Base-by-base conservation (phyloP, 2,113 vertebrate species). In the Neolamprologus caudopunctatus region DNA sequence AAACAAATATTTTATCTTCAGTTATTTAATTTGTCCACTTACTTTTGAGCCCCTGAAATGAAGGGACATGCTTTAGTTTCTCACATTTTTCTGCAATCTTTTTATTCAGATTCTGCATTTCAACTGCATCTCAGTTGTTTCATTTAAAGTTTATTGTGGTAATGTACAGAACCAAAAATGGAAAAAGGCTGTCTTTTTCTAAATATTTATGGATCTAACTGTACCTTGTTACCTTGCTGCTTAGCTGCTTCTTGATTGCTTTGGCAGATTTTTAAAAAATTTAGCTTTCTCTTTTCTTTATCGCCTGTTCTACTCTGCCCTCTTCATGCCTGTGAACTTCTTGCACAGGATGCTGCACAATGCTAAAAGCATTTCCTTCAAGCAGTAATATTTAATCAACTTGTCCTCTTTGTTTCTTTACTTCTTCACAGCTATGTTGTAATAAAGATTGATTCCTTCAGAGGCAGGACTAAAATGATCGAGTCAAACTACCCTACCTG, bases 381-480 rank as follows among this genome's bases (percentile, higher is more conserved):
- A 71, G 37, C 66, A 71, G 8, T 71, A 71, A 71, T 9, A 42
- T 42, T 71, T 24, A 71, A 9, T 71, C 66, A 71, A 2, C 12
- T 71, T 68, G 1, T 71, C 35, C 12, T 71, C 37, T 42, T 71
- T 71, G 21, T 71, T 42, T 71, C n/a, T 26, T 19, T 63, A 33
- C 37, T 24, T 42, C 1, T 42, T 71, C n/a, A 42, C 37, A 71
- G 66, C 37, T 73, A 4, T 45, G 66, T 9, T 24, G 1, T 0
- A 16, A 26, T 73, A 40, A 73, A 45, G 8, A 73, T 45, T 7
- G 66, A 42, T 26, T 61, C 3, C 1, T 0, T 0, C 37, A 5
- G 1, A 42, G 0, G 0, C 66, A 73, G 1, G 66, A 73, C 66
- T 26, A 0, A 21, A 26, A 26, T 73, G 21, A 73, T 73, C 4